A percentile compares a stretch with the other conserved stretches of the same genome.
Evolutionary conservation across 1,140 invertebrate genomes (phyloP).

Genomic region (Aradophagus sp.): DNA sequence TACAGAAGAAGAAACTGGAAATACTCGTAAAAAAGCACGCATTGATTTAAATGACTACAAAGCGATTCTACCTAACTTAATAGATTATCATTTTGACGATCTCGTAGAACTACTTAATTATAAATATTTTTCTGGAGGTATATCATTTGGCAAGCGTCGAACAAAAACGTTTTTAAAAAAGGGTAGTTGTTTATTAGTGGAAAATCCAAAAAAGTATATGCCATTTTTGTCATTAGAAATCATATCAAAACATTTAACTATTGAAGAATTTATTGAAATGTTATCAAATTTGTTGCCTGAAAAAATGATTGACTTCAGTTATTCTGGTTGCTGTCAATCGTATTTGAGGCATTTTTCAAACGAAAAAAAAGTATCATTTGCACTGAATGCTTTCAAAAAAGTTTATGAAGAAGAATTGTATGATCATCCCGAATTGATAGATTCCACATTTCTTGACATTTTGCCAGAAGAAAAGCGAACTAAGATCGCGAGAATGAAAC

Average conservation of each 20-base stretch:
- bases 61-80: no score
- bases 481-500: conserved; percentile 56
- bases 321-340: conserved; percentile 16
- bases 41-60: neutral
- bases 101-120: no score
- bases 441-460: conserved; percentile 36
- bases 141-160: no score
- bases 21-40: neutral
- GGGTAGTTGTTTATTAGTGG: no score
- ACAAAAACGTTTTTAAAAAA: no score
- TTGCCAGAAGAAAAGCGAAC: conserved; percentile 58
- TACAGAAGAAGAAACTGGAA: no score
- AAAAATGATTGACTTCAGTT: conserved; percentile 25
- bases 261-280: neutral
- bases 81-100: no score
- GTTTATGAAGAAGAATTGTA: conserved; percentile 54
- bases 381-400: conserved; percentile 51
- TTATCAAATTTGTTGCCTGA: neutral
- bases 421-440: conserved; percentile 33
- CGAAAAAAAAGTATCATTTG: conserved; percentile 37
- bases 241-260: neutral
- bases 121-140: no score
- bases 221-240: no score
- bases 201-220: no score
- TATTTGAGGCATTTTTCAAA: conserved; percentile 57